Evolutionary conservation across 2,888 invertebrate genomes (phyloP), one percentile per base, ranked within the genome.

Genomic region (Ormyrus pomaceus): DNA sequence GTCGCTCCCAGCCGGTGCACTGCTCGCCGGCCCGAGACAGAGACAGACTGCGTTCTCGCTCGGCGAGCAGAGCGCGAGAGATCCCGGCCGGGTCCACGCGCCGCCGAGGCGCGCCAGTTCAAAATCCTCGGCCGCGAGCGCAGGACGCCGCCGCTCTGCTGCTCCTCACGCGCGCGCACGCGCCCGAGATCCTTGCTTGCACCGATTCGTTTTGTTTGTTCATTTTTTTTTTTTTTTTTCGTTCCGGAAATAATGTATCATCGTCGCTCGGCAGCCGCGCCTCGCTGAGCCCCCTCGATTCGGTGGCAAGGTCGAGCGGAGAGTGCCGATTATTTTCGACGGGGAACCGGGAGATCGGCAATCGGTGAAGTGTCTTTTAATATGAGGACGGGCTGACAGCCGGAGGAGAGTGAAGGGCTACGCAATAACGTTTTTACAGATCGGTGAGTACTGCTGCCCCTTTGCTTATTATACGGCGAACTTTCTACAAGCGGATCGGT

Each of bases 81-180:
- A 46, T n/a, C 65, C 64, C 58, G 48, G 45, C 65, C 65, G 56
- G 59, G 71, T 59, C 64, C 62, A 59, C 73, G 19, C 55, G 73
- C 46, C 64, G 62, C 64, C 34, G 8, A 11, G 34, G 55, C 68
- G 73, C 73, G 80, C 76, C 85, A 84, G 84, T 85, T 84, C 81
- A 80, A 83, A 84, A 81, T 83, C 83, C 83, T 82, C 83, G 80
- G 82, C 81, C 78, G 82, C 79, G 83, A 82, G 82, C 83, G 82
- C 83, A 81, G 82, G 83, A 81, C 84, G 81, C 78, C 77, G 34
- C 82, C 75, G 78, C 11, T 7, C 59, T 59, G 58, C 70, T 45
- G 45, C 6, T n/a, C 10, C 19, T 9, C 50, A 13, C n/a, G 45
- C 11, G 58, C 46, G 61, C 13, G 48, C 61, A 48, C 59, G 62